Evolutionary conservation across 2,797 vertebrate genomes (phyloP), one percentile per base, ranked within the genome.

Genomic region (Crenuchus spilurus): DNA sequence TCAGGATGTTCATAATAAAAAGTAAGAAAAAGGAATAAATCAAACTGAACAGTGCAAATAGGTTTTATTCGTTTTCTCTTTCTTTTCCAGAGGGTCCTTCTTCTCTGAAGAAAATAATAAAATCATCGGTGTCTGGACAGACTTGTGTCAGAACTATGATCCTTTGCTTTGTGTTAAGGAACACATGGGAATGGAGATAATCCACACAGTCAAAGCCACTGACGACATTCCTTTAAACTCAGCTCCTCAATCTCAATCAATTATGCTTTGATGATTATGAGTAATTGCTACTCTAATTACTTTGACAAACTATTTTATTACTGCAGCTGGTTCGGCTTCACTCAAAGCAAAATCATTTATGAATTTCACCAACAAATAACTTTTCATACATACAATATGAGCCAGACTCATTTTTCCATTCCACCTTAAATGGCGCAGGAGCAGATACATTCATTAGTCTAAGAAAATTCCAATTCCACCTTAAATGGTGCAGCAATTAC

Each of bases 1-100:
- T 64, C 62, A 55, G 73, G 41, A 81, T 70, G 62, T 72, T 73
- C 31, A 13, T 49, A 39, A 72, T 52, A 55, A n/a, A 77, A 70
- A 37, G 72, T 6, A 35, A 20, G 8, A 52, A 33, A 79, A 76
- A 65, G 4, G 48, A 13, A 80, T 80, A 60, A 77, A 77, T 83
- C 67, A 75, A 30, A 66, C 20, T 52, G 2, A 74, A 37, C 41
- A 33, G 14, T 49, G 51, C 42, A 69, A 78, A 54, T 72, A 42
- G 2, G 52, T 31, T 76, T 77, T 52, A 79, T 41, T 76, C 67
- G 16, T 4, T 13, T 73, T 57, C 20, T 33, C 16, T 66, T 66
- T 55, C 48, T 35, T 60, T 70, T 63, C 72, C 61, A 75, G 41
- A 57, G 28, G 31, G 35, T 37, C 44, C 20, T 37, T 6, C 22